Evolutionary conservation across 2,113 vertebrate species (phyloP), one percentile per base, ranked within the genome.

Genomic region (Zapus hudsonius): DNA sequence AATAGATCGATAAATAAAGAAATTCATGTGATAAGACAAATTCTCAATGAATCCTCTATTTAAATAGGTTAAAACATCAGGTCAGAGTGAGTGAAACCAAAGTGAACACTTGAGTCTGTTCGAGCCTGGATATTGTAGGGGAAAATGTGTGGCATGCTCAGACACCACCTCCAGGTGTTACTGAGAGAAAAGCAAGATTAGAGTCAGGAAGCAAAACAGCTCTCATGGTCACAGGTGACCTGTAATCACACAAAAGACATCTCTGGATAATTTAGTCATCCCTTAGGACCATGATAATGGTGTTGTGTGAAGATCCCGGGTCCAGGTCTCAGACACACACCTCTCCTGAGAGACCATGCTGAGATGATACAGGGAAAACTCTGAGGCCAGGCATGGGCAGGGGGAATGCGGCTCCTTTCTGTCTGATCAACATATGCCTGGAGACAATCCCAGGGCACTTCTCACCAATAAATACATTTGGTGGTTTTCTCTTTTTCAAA

Each of bases 81-180:
- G n/a, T 93, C 38, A 85, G 29, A 57, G 57, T 76, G 36, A 81
- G 42, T 74, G 31, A 76, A 78, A 92, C 44, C 12, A 70, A 78
- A 29, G 17, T 10, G 90, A 90, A 79, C 20, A 13, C 5, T 2
- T 42, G 57, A 78, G 2, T 85, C 8, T 10, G 2, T 20, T 84
- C 19, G 36, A 92, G 91, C 25, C 27, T 9, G 23, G 23, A 3
- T 15, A n/a, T 29, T 55, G 1, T 86, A 79, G 75, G 73, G 3
- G 25, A 91, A 15, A 19, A 44, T 42, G 19, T 8, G 16, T 17
- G 44, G 6, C 22, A 70, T 70, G 33, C 22, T 80, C 73, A 84
- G 33, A 67, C 1, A 19, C 0, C 9, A 13, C 59, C 9, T 27
- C 20, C 0, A 0, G 0, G 3, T 59, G 19, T 61, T 31, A 19